phyloP scores from a whole-genome alignment of 2,113 vertebrate species.

The Channa maculata region DNA sequence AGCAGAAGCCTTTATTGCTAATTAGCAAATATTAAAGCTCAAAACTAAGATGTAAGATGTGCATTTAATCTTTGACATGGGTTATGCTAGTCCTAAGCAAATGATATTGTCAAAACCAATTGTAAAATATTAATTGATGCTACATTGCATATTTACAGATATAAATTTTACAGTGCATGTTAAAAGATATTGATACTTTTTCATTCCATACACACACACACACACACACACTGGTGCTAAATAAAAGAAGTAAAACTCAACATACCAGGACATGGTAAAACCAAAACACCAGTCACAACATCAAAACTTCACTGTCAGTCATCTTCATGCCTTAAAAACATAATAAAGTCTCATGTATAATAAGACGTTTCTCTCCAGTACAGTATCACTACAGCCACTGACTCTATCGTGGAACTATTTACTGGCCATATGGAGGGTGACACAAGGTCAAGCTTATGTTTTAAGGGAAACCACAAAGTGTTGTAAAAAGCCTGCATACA shows the following conservation, averaged over 20 bases:
- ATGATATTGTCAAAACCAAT: too few relatives aligned
- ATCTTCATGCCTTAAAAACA: slow-evolving; percentile 35
- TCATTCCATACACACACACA: background rate
- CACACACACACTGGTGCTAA: background rate
- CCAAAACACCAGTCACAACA: slow-evolving; percentile 11
- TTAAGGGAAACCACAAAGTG: slow-evolving; percentile 77
- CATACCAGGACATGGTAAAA: too few relatives aligned
- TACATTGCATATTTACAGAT: too few relatives aligned
- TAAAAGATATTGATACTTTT: background rate
- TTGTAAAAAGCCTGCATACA: slow-evolving; percentile 72
- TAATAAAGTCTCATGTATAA: slow-evolving; percentile 7
- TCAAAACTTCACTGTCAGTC: slow-evolving; percentile 11
- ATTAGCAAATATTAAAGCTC: background rate
- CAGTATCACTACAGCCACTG: slow-evolving; percentile 62
- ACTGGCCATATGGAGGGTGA: slow-evolving; percentile 82
- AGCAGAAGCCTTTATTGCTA: background rate
- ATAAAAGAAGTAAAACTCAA: background rate
- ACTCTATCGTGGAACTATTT: slow-evolving; percentile 80
- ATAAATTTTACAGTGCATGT: too few relatives aligned
- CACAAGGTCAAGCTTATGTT: slow-evolving; percentile 78
- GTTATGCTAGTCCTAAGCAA: too few relatives aligned
- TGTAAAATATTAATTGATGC: too few relatives aligned
- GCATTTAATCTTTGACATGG: too few relatives aligned
- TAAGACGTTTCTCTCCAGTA: slow-evolving; percentile 34
- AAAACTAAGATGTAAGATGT: too few relatives aligned